Evolutionary conservation across 2,113 vertebrate species (phyloP), one percentile per base, ranked within the genome.

Genomic region (Varanus komodoensis): DNA sequence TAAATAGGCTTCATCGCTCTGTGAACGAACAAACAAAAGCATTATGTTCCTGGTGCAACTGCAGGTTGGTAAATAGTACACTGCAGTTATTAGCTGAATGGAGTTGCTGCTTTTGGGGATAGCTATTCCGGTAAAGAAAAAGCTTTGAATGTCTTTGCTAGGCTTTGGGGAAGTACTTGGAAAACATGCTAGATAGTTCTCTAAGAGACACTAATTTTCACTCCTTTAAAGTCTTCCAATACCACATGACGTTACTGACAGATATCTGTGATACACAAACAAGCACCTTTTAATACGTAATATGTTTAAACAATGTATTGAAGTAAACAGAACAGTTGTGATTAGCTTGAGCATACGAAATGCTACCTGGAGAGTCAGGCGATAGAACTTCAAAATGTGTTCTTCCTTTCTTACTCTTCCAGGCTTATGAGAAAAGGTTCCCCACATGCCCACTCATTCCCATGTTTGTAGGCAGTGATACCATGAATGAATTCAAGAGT

Each of bases 391-490:
- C 7, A 6, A 71, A 3, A 4, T 88, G 67, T 29, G 3, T 91
- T 92, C 74, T 54, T 81, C 87, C 73, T 81, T 68, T 71, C 50
- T 8, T n/a, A 0, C 74, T 0, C 8, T 23, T 52, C 0, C 29
- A 99, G 99, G 99, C 99, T 12, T 99, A 99, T n/a, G 97, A 98
- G 54, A 97, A 97, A 57, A 97, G 99, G 89, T 99, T 99, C 93
- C 99, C 99, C 1, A 99, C 98, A 0, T 99, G 98, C 93, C 98
- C 97, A 1, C 94, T 99, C 95, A 99, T 99, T 91, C 99, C 99
- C 0, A 98, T 99, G 97, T 99, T 99, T 88, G 98, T 99, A 61
- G 98, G 97, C 97, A 99, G 99, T 21, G 98, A 99, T 95, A 96
- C 97, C 9, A 93, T 98, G 73, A 98, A 50, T 0, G 98, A 99